These are phyloP conservation scores for Bedellia somnulentella DNA, from an alignment of 2,888 invertebrate genomes.

Conservation along the genomic window DNA sequence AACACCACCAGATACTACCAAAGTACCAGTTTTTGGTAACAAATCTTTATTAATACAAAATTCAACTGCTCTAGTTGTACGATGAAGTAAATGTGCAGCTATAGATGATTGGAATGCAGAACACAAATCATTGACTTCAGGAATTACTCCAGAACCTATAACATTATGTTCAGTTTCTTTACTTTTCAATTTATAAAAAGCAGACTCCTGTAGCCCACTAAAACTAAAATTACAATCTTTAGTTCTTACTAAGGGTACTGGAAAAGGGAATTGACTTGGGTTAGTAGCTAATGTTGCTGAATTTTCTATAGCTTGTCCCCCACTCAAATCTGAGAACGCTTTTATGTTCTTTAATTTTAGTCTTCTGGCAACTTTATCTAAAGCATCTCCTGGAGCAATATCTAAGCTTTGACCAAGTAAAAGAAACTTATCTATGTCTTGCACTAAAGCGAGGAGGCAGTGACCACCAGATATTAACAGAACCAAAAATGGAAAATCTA, in stretches of 20 bases:
- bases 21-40: conserved; percentile 61
- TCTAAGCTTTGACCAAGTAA: conserved; percentile 80
- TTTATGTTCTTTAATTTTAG: conserved; percentile 79
- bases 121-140: conserved; percentile 79
- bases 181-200: conserved; percentile 47
- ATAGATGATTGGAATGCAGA: conserved; percentile 78
- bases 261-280: conserved; percentile 66
- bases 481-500: conserved; percentile 86
- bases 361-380: conserved; percentile 89
- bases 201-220: conserved; percentile 74
- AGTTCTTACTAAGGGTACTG: conserved; percentile 63
- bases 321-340: conserved; percentile 72
- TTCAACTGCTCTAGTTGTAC: conserved; percentile 81
- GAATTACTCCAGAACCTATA: conserved; percentile 72
- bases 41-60: conserved; percentile 66
- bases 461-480: conserved; percentile 94
- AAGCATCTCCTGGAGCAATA: conserved; percentile 90
- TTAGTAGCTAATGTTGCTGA: conserved; percentile 72
- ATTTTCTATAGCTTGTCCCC: conserved; percentile 84
- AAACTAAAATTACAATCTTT: conserved; percentile 91
- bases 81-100: conserved; percentile 77
- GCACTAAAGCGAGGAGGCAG: conserved; percentile 76
- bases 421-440: conserved; percentile 72
- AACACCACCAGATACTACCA: conserved; percentile 93
- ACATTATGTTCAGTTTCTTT: conserved; percentile 61